Base-by-base conservation (phyloP, 2,888 invertebrate genomes). In the Halictus ligatus region DNA sequence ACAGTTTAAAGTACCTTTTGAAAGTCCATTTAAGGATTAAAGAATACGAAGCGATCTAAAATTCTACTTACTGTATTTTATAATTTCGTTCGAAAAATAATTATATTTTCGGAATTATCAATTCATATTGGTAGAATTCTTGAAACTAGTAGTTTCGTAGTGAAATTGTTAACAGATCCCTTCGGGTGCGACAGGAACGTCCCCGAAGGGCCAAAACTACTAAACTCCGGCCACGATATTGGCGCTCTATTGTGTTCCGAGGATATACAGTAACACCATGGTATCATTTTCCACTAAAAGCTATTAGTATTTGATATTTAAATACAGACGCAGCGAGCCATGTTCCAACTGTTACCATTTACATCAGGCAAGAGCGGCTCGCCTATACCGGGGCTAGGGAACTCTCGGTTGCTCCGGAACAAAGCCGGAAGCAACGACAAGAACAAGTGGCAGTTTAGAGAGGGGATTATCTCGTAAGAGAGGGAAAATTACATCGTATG, bases 391-490 rank as follows among this genome's bases (percentile, higher is more conserved):
- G 35, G 3, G 12, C 40, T 12, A 18, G 40, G 35, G 40, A 69
- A 35, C 35, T 69, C 69, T 40, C 69, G 10, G 40, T 69, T 69
- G 69, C 40, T 40, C 40, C 69, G 40, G 40, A 40, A 69, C 69
- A 69, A 69, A 69, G 69, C 40, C 40, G 69, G 40, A 69, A 69
- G 40, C 69, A 69, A 40, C 69, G 69, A 69, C 69, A 69, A 69
- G 69, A 69, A 69, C 69, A 69, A 69, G 69, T 69, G 69, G 69
- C 69, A 69, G 69, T 40, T 69, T 35, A 69, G 40, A 69, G 69
- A 69, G 69, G 69, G 69, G 69, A 40, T 69, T 69, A 69, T 40
- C 35, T 69, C 40, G 69, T 69, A 69, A 69, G 69, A 69, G 69
- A 69, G 40, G 40, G 35, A 69, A 69, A 69, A 69, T 69, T 69